Conservation (phyloP, 92 coral and sea anemone species). For the Umimayanthus kanabou region DNA sequence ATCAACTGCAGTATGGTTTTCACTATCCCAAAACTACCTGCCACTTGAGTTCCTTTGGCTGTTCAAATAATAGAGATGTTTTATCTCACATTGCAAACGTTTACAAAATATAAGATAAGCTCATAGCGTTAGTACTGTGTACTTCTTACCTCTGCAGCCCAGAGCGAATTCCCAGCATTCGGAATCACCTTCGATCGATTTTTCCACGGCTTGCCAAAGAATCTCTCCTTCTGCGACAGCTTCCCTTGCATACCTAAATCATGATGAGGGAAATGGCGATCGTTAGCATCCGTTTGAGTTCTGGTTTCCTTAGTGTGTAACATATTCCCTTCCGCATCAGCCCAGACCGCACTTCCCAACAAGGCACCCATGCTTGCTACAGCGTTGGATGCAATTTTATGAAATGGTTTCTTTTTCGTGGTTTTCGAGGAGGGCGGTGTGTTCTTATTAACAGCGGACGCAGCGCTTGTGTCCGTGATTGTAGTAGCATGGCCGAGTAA, state of each 20-base stretch:
- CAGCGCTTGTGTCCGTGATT: conserved; percentile 42
- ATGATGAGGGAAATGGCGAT: conserved; percentile 15
- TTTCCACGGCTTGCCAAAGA: conserved; percentile 94
- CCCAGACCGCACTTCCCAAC: conserved; percentile 37
- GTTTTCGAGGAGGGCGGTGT: conserved; percentile 42
- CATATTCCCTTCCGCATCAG: conserved; percentile 36
- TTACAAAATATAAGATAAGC: background rate
- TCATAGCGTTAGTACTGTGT: background rate
- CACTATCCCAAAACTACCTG: conserved; percentile 49
- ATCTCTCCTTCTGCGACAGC: conserved; percentile 77
- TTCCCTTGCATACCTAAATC: conserved; percentile 81
- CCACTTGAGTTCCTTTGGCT: conserved; percentile 36
- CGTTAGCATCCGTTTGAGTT: conserved; percentile 26
- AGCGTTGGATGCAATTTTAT: conserved; percentile 63
- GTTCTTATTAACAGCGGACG: conserved; percentile 33
- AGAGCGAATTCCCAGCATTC: conserved; percentile 91
- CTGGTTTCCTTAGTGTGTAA: conserved; percentile 20
- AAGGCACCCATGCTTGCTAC: conserved; percentile 60
- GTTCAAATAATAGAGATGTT: conserved; percentile 5
- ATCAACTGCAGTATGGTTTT: conserved; percentile 31
- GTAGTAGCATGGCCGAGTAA: conserved; percentile 23
- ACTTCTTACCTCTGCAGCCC: conserved; percentile 88
- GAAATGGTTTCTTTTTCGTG: conserved; percentile 55
- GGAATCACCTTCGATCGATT: conserved; percentile 91
- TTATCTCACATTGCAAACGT: background rate